A percentile compares a stretch with the other conserved stretches of the same genome.
Evolutionary conservation across 2,797 vertebrate genomes (phyloP).

Genomic region (Hylomyscus alleni): DNA sequence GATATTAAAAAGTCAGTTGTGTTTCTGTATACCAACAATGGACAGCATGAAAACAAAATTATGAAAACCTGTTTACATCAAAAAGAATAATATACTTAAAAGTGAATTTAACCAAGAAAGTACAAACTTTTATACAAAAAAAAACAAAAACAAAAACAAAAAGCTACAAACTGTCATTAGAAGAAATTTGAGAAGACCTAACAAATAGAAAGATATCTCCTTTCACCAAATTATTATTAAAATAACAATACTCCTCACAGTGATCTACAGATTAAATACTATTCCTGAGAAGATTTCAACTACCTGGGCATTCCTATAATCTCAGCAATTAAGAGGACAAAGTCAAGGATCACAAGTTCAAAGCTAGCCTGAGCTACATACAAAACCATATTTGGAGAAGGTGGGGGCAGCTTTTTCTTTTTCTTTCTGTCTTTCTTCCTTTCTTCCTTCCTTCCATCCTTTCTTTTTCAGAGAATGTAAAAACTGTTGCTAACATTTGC

Average conservation of each 20-base stretch:
- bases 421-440: background rate
- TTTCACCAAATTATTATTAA: background rate
- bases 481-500: background rate
- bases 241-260: background rate
- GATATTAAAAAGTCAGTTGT: too few relatives aligned
- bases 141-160: too few relatives aligned
- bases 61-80: background rate
- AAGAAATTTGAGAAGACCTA: background rate
- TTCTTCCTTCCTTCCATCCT: background rate
- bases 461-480: background rate
- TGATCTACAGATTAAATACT: background rate
- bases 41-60: background rate
- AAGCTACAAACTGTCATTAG: background rate
- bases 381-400: background rate
- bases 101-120: background rate
- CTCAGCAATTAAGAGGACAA: background rate
- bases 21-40: background rate
- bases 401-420: background rate
- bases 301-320: background rate
- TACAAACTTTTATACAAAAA: background rate
- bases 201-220: background rate
- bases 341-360: background rate
- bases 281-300: background rate
- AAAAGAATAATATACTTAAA: background rate
- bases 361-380: background rate